Conservation (phyloP, 2,797 vertebrate species). For the Novumbra hubbsi region DNA sequence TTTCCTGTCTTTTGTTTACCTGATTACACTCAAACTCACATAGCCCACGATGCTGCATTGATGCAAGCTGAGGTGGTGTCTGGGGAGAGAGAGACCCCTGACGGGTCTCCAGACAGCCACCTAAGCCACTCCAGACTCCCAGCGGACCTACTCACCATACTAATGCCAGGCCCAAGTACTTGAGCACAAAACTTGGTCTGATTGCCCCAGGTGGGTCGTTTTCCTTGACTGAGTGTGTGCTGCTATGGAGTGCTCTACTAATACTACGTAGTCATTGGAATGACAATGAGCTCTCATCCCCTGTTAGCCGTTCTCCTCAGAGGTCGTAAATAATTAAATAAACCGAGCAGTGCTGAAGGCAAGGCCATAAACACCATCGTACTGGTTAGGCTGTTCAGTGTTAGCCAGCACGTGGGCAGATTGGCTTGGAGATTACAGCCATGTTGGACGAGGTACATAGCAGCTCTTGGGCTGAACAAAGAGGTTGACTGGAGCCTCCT, state of each 20-base stretch:
- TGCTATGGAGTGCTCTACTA: conserved; percentile 8
- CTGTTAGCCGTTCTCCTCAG: conserved; percentile 29
- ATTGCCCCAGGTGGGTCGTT: conserved; percentile 57
- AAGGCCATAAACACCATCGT: conserved; percentile 40
- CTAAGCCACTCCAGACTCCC: conserved; percentile 35
- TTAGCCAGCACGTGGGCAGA: not conserved
- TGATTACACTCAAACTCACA: conserved; percentile 29
- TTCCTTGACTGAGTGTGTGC: conserved; percentile 45
- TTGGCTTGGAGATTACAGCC: conserved; percentile 6
- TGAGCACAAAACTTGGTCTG: conserved; percentile 42
- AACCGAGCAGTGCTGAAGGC: conserved; percentile 38
- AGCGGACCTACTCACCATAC: conserved; percentile 25
- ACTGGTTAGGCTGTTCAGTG: conserved; percentile 13
- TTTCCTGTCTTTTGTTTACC: conserved; percentile 12
- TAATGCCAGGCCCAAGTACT: conserved; percentile 57
- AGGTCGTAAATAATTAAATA: conserved; percentile 43
- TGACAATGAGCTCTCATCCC: conserved; percentile 51
- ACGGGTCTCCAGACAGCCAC: conserved; percentile 5
- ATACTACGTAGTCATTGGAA: conserved; percentile 39
- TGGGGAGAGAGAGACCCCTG: conserved; percentile 4
- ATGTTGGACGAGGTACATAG: not conserved
- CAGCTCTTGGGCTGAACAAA: not conserved
- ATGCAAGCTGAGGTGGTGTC: conserved; percentile 27
- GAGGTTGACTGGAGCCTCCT: not conserved
- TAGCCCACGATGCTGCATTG: conserved; percentile 24